Evolutionary conservation across 2,797 vertebrate genomes (phyloP).

Genomic region (Arnoldichthys spilopterus): DNA sequence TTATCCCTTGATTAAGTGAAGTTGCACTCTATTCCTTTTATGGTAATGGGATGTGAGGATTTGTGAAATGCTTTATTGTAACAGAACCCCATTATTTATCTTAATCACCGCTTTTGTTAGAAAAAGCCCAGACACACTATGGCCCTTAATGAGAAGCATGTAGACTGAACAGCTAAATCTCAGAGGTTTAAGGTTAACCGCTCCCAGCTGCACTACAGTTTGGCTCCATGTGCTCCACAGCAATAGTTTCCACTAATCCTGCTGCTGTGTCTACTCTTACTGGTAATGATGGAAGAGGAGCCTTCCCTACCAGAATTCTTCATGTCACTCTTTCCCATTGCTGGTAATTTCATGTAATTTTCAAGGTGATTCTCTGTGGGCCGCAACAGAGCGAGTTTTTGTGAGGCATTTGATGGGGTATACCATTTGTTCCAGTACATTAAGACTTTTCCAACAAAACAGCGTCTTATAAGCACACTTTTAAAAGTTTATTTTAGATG

Average conservation of each 20-base stretch:
- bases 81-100: neutral
- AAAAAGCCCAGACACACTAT: neutral
- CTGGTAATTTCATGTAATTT: neutral
- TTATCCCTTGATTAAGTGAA: too few relatives aligned
- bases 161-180: constrained; percentile 11
- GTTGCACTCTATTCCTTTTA: too few relatives aligned
- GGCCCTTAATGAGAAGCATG: neutral
- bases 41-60: neutral
- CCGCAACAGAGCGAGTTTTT: neutral
- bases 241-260: constrained; percentile 34
- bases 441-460: neutral
- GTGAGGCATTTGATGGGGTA: neutral
- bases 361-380: constrained; percentile 5
- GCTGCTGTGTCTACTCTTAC: constrained; percentile 9
- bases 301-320: constrained; percentile 20
- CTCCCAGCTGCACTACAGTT: neutral
- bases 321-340: constrained; percentile 8
- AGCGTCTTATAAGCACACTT: neutral
- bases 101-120: neutral
- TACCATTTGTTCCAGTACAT: neutral
- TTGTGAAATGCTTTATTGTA: neutral
- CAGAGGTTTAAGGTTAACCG: constrained; percentile 15
- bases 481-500: neutral
- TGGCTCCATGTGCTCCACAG: neutral
- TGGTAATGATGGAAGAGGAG: constrained; percentile 22